These are phyloP conservation scores for Patella vulgata DNA, from an alignment of 1,140 invertebrate species.

Conservation along the genomic window DNA sequence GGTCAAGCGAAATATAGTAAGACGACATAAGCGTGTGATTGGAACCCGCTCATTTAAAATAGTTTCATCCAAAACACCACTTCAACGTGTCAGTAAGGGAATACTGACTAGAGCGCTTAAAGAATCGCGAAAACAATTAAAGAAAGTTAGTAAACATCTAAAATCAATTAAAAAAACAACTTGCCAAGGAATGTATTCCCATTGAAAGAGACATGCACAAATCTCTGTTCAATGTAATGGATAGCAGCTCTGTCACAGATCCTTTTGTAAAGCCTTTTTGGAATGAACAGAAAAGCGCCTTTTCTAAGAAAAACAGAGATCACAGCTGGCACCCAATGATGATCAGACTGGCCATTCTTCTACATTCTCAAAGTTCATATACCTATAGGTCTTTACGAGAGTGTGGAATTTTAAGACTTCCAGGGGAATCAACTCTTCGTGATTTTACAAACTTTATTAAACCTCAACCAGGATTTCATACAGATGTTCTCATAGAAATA, in stretches of 20 bases:
- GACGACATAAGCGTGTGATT: no score
- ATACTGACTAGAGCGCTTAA: slow-evolving; percentile 1
- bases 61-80: neutral
- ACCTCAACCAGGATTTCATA: neutral
- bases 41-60: no score
- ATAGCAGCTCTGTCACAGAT: neutral
- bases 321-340: no score
- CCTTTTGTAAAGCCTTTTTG: neutral
- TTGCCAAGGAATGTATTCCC: neutral
- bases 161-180: neutral
- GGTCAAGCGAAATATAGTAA: no score
- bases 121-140: neutral
- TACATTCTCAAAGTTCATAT: neutral
- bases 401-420: slow-evolving; percentile 1
- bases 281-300: no score
- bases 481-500: neutral
- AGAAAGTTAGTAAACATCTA: no score
- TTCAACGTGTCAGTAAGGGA: neutral
- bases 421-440: slow-evolving; percentile 7
- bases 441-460: slow-evolving; percentile 1
- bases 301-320: no score
- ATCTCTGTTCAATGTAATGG: no score
- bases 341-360: no score
- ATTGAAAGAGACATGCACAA: neutral
- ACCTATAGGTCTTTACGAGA: neutral